Conservation (phyloP, 2,797 vertebrate genomes). For the Chanos chanos region DNA sequence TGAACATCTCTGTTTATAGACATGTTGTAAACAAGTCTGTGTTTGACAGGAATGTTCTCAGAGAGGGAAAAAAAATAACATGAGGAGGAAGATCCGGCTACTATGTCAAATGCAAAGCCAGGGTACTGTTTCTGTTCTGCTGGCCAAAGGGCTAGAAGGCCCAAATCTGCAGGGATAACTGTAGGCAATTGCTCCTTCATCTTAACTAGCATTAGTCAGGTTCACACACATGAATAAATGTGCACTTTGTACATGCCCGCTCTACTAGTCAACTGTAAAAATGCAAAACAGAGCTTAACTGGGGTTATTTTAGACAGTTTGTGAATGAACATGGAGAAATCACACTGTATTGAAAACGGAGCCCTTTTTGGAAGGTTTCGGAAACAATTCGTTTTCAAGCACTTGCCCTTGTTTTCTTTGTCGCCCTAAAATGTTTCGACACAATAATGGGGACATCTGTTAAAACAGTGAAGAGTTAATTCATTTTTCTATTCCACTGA, state of each 20-base stretch:
- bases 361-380: neutral
- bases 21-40: too few species aligned
- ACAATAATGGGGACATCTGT: neutral
- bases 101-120: neutral
- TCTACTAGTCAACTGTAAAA: neutral
- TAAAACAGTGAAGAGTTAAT: neutral
- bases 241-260: neutral
- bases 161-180: neutral
- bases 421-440: neutral
- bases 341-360: neutral
- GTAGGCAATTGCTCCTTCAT: neutral
- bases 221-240: neutral
- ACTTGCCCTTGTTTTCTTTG: neutral
- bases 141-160: too few species aligned
- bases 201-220: conserved; percentile 14
- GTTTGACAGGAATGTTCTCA: neutral
- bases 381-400: neutral
- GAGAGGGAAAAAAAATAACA: neutral
- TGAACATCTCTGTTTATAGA: too few species aligned
- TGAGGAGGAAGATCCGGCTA: neutral
- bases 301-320: neutral
- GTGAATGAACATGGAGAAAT: too few species aligned
- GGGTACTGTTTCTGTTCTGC: neutral
- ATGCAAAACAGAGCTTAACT: neutral
- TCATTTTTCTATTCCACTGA: neutral